phyloP scores from a whole-genome alignment of 2,113 vertebrate genomes.

The Mirounga angustirostris region DNA sequence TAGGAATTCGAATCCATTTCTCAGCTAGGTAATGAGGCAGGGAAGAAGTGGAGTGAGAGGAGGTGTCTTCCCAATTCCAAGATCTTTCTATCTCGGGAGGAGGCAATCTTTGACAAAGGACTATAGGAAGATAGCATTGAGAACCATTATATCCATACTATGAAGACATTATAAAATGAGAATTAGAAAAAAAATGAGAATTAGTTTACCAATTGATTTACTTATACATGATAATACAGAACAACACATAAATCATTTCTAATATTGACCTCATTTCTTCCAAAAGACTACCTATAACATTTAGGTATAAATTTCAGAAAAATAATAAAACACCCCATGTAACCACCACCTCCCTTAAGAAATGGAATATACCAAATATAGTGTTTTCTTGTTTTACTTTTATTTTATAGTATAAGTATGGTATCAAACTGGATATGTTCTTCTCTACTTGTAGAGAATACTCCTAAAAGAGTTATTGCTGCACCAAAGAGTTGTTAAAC shows the following conservation, averaged over 20 bases:
- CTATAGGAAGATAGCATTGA: neutral
- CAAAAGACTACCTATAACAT: neutral
- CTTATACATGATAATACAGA: neutral
- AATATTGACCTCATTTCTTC: neutral
- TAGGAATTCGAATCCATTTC: neutral
- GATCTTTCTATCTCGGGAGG: neutral
- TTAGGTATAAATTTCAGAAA: neutral
- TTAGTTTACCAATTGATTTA: neutral
- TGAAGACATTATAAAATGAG: neutral
- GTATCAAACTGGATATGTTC: neutral
- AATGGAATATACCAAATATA: neutral
- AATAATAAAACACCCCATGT: neutral
- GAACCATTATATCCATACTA: neutral
- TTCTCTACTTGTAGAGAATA: neutral
- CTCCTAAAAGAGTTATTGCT: neutral
- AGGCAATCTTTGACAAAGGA: neutral
- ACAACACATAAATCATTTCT: neutral
- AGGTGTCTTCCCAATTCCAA: neutral
- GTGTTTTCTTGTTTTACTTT: neutral
- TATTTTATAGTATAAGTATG: neutral
- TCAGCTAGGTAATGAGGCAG: neutral
- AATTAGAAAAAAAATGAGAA: neutral
- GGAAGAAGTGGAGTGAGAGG: neutral
- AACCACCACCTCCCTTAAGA: neutral
- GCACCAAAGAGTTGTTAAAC: neutral